These are phyloP conservation scores for Odontamblyopus lacepedii DNA, from an alignment of 2,797 vertebrate genomes.

Conservation along the genomic window DNA sequence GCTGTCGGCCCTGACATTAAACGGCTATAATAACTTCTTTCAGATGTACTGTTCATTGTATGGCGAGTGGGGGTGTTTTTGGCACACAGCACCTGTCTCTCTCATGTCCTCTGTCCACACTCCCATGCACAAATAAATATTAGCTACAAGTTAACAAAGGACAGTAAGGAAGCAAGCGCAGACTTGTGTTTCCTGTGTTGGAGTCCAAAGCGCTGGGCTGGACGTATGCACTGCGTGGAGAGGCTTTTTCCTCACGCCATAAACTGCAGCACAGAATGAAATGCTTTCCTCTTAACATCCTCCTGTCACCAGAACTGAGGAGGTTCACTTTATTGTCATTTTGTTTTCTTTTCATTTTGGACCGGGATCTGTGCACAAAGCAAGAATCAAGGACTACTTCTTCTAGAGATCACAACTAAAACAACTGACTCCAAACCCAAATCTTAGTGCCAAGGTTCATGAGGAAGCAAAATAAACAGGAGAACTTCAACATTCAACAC, in stretches of 20 bases:
- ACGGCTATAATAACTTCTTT: slow-evolving; percentile 4
- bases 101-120: slow-evolving; percentile 65
- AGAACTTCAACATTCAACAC: slow-evolving; percentile 80
- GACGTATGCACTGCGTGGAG: slow-evolving; percentile 59
- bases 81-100: slow-evolving; percentile 20
- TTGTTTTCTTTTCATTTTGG: slow-evolving; percentile 42
- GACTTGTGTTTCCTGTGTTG: slow-evolving; percentile 57
- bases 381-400: slow-evolving; percentile 60
- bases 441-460: slow-evolving; percentile 94
- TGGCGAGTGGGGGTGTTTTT: slow-evolving; percentile 8
- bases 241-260: slow-evolving; percentile 45
- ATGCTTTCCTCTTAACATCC: slow-evolving; percentile 32
- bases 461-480: slow-evolving; percentile 77
- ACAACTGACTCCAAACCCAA: slow-evolving; percentile 77
- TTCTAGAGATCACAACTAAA: slow-evolving; percentile 62
- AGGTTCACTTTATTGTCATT: slow-evolving; percentile 29
- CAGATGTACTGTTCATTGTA: slow-evolving; percentile 8
- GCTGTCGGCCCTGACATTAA: slow-evolving; percentile 13
- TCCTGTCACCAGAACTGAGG: slow-evolving; percentile 38
- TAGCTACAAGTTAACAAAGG: slow-evolving; percentile 72
- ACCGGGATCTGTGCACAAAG: slow-evolving; percentile 82
- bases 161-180: slow-evolving; percentile 78
- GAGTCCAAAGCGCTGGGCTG: slow-evolving; percentile 44
- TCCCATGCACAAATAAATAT: slow-evolving; percentile 79
- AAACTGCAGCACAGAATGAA: slow-evolving; percentile 73